phyloP scores from a whole-genome alignment of 2,888 invertebrate species.

The Drosophila birchii region DNA sequence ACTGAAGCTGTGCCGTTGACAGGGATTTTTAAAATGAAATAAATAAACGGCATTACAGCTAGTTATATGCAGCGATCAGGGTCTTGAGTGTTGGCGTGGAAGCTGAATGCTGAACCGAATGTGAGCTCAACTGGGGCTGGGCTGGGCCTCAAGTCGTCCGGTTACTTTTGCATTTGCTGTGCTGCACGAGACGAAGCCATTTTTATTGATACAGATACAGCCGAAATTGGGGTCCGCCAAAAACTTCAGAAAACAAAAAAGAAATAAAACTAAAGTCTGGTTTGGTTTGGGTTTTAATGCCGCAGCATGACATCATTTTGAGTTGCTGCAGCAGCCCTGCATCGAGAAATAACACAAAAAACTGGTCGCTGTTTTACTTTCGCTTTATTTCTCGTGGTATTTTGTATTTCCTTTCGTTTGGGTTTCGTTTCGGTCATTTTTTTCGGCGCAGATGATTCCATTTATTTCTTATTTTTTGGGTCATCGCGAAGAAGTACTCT shows the following conservation, averaged over 20 bases:
- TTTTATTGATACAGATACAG: constrained; percentile 59
- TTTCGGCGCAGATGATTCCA: constrained; percentile 32
- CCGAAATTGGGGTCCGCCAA: constrained; percentile 48
- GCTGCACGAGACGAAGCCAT: constrained; percentile 64
- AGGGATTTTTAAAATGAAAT: constrained; percentile 65
- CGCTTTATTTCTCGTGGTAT: constrained; percentile 62
- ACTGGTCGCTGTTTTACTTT: constrained; percentile 81
- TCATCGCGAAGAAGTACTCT: constrained; percentile 35
- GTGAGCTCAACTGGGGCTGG: constrained; percentile 51
- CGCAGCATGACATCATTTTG: constrained; percentile 75
- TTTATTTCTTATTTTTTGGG: constrained; percentile 41
- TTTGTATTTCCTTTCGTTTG: constrained; percentile 55
- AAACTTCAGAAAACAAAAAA: constrained; percentile 17
- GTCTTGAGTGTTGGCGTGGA: constrained; percentile 61
- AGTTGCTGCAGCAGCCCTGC: constrained; percentile 62
- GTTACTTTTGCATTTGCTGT: constrained; percentile 75
- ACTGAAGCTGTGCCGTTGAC: constrained; percentile 49
- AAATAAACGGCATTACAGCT: constrained; percentile 74
- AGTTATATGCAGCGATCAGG: constrained; percentile 74
- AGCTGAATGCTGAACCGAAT: constrained; percentile 51
- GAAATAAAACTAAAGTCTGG: constrained; percentile 49
- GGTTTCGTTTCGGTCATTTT: constrained; percentile 44
- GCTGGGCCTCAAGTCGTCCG: constrained; percentile 73
- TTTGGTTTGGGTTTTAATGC: constrained; percentile 49
- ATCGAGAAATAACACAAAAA: constrained; percentile 49